Evolutionary conservation across 64 coral and sea anemone genomes (phyloP), one percentile per base, ranked within the genome.

Genomic region (Montipora capricornis): DNA sequence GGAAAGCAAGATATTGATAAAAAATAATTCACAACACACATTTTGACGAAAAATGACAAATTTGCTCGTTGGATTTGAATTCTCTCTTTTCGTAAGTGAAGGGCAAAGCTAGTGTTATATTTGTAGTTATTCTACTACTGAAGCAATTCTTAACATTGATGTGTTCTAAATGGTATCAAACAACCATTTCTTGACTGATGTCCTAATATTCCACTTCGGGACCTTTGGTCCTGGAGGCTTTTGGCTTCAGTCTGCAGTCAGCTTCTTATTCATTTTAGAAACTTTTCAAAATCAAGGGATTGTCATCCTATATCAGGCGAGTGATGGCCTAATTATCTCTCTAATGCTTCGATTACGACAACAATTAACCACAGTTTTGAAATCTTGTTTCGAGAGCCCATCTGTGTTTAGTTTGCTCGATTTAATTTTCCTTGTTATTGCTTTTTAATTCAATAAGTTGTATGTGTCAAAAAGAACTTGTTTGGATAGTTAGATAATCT

Each of bases 301-400:
- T 86, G 67, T 20, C 44, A 71, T 86, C 46, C 46, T 48, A 86
- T 86, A 57, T 71, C 49, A 73, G 82, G 12, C 53, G 6, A 8
- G 11, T 86, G 82, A 71, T 64, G 66, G 17, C 14, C 44, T 51
- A 86, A 86, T 86, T 86, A 73, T 16, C 45, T 71, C 82, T 49
- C 46, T 86, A 86, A 86, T 86, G 82, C 82, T 86, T 68, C 6
- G 62, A 86, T 71, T 86, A 86, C 82, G 68, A 22, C 44, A 70
- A 70, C 47, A 86, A 86, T 86, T 86, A 86, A 86, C 64, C 44
- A 73, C 5, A 73, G 64, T 86, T 86, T 86, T 86, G 82, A 86
- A 85, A 86, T 86, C 82, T 86, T 86, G 82, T 71, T 86, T 86
- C 71, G 44, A 86, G 68, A 86, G 82, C 64, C 14, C 71, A 86